Conservation (phyloP, 2,888 invertebrate genomes). For the Eristalis pertinax region DNA sequence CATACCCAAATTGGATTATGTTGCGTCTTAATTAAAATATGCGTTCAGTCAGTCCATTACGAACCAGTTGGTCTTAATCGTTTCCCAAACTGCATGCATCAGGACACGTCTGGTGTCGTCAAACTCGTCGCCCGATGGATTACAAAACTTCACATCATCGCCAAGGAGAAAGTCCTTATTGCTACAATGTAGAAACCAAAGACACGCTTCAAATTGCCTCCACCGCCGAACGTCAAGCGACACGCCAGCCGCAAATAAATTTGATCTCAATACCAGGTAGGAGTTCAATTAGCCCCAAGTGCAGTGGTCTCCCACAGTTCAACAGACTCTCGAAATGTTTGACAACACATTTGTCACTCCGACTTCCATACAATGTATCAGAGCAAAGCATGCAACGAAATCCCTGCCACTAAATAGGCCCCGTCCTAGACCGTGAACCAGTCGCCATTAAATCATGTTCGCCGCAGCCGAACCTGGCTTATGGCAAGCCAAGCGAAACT, state of each 20-base stretch:
- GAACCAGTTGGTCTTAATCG: too few species aligned
- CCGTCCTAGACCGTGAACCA: constrained; percentile 65
- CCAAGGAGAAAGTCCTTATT: neutral
- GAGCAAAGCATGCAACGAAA: neutral
- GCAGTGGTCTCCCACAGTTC: neutral
- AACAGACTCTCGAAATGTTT: neutral
- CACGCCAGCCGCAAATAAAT: too few species aligned
- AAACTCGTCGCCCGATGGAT: neutral
- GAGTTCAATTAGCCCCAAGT: too few species aligned
- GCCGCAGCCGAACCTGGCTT: constrained; percentile 10
- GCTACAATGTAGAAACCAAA: neutral
- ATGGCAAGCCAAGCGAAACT: constrained; percentile 47
- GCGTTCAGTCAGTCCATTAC: too few species aligned
- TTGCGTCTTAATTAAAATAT: too few species aligned
- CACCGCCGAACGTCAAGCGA: neutral
- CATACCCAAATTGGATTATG: too few species aligned
- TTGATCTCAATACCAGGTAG: too few species aligned
- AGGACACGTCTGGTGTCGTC: too few species aligned
- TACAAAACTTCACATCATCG: neutral
- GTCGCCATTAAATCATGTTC: constrained; percentile 17
- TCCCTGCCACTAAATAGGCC: neutral
- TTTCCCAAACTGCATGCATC: too few species aligned
- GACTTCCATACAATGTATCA: neutral
- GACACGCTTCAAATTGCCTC: neutral
- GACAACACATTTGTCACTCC: neutral